Conservation (phyloP, 2,888 invertebrate species). For the Trisateles emortualis region DNA sequence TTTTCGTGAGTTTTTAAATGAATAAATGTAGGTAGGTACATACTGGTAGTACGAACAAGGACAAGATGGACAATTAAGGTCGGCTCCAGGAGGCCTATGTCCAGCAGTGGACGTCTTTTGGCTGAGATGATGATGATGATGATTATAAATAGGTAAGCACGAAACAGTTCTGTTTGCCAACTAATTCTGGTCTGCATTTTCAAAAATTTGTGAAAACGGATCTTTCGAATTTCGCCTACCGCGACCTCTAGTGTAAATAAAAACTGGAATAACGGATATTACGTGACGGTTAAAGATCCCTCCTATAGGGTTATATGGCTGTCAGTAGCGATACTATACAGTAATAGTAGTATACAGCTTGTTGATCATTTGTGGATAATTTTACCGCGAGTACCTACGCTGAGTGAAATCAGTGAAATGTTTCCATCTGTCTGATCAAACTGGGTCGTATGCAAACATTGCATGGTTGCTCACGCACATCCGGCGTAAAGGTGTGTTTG, state of each 20-base stretch:
- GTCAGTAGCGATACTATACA: neutral
- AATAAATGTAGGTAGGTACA: neutral
- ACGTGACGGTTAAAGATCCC: slow-evolving; percentile 35
- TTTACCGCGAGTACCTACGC: slow-evolving; percentile 23
- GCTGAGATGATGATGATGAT: too few species aligned
- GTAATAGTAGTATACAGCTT: too few species aligned
- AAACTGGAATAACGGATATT: slow-evolving; percentile 29
- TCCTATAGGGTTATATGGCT: slow-evolving; percentile 34
- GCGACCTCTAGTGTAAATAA: too few species aligned
- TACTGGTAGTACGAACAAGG: too few species aligned
- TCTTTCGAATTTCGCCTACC: too few species aligned
- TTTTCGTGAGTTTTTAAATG: too few species aligned
- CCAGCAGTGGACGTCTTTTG: too few species aligned
- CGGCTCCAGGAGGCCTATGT: too few species aligned
- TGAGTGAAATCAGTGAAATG: slow-evolving; percentile 50
- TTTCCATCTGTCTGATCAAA: slow-evolving; percentile 37
- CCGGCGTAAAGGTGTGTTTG: slow-evolving; percentile 43
- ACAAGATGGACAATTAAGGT: too few species aligned
- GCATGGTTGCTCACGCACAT: slow-evolving; percentile 38
- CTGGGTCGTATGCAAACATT: slow-evolving; percentile 44
- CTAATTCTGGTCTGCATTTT: neutral
- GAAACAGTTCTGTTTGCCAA: too few species aligned
- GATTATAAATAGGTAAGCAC: too few species aligned
- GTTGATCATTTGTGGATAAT: slow-evolving; percentile 33
- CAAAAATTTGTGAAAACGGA: too few species aligned